Evolutionary conservation across 2,888 invertebrate species (phyloP).

Genomic region (Arrhopalites spinosus): DNA sequence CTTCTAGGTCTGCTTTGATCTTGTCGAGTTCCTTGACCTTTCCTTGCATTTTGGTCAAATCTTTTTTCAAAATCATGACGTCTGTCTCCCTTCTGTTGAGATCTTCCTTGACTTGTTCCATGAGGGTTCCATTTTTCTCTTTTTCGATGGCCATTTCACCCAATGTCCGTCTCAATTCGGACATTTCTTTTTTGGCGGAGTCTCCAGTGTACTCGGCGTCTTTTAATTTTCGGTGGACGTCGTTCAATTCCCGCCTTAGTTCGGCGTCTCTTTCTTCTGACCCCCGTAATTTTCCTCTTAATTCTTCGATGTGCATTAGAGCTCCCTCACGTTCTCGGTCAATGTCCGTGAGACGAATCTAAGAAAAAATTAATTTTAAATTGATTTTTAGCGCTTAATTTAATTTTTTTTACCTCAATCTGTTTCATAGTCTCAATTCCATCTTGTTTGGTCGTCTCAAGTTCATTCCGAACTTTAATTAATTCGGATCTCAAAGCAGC

Average conservation of each 20-base stretch:
- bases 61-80: slow-evolving; percentile 78
- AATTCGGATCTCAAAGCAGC: slow-evolving; percentile 53
- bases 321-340: slow-evolving; percentile 80
- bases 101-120: slow-evolving; percentile 84
- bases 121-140: slow-evolving; percentile 82
- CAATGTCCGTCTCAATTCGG: slow-evolving; percentile 79
- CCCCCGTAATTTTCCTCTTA: slow-evolving; percentile 64
- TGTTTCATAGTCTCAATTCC: slow-evolving; percentile 61
- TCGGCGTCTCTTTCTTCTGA: slow-evolving; percentile 80
- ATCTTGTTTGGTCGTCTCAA: slow-evolving; percentile 55
- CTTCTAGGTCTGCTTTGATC: slow-evolving; percentile 52
- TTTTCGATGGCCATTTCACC: slow-evolving; percentile 79
- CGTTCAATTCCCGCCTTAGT: slow-evolving; percentile 77
- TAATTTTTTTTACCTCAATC: too few species aligned
- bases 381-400: too few species aligned
- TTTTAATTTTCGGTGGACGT: slow-evolving; percentile 80
- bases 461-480: slow-evolving; percentile 54
- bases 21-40: slow-evolving; percentile 55
- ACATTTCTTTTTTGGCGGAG: slow-evolving; percentile 79
- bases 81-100: slow-evolving; percentile 85
- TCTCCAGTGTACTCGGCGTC: slow-evolving; percentile 82
- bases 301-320: slow-evolving; percentile 70
- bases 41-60: slow-evolving; percentile 72
- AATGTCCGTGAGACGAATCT: slow-evolving; percentile 75
- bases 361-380: too few species aligned